These are phyloP conservation scores for Macrotis lagotis DNA, from an alignment of 2,113 vertebrate genomes.

Conservation along the genomic window DNA sequence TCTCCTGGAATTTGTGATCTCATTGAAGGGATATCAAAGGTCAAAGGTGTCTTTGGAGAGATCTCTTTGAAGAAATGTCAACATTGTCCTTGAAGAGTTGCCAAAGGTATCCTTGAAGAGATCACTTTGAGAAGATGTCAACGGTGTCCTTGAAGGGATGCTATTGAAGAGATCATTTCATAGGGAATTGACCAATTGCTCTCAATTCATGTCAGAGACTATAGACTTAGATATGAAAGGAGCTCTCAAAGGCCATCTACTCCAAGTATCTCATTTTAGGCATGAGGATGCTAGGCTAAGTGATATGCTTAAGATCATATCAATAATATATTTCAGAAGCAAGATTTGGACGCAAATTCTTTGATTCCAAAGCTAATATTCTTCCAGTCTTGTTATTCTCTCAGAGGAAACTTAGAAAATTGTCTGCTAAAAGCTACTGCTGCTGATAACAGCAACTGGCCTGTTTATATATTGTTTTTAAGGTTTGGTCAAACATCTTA, in stretches of 20 bases:
- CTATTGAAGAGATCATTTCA: too few relatives aligned
- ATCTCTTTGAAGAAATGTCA: too few relatives aligned
- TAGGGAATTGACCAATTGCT: neutral
- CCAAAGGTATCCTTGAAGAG: too few relatives aligned
- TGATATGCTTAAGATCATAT: too few relatives aligned
- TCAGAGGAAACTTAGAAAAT: neutral
- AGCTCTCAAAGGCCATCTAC: neutral
- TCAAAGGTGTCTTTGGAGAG: neutral
- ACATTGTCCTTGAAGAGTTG: too few relatives aligned
- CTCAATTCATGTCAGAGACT: neutral
- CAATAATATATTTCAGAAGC: neutral
- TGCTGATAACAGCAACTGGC: neutral
- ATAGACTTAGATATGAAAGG: neutral
- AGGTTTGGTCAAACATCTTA: neutral
- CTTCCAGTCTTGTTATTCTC: neutral
- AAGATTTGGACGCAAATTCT: neutral
- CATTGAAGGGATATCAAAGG: neutral
- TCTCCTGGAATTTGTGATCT: neutral
- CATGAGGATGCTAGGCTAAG: too few relatives aligned
- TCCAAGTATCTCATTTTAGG: too few relatives aligned
- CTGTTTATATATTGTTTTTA: neutral
- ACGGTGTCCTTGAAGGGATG: too few relatives aligned
- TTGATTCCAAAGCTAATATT: neutral
- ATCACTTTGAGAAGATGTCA: too few relatives aligned
- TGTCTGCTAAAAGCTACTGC: neutral